Base-by-base conservation (phyloP, 2,113 vertebrate species). In the Sardina pilchardus region DNA sequence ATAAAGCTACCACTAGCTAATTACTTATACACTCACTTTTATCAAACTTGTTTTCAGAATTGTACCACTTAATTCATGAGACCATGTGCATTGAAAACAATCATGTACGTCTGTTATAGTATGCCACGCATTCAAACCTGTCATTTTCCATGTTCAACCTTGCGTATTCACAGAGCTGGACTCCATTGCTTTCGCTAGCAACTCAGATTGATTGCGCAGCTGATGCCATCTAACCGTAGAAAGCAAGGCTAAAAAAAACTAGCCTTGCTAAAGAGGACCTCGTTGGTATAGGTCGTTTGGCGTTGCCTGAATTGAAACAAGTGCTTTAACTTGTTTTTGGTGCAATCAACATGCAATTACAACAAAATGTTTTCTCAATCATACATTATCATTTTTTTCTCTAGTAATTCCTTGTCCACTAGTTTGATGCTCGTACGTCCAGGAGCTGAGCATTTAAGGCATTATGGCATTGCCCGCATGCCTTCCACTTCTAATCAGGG, bases 111-210 rank as follows among this genome's bases (percentile, higher is more conserved):
- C 10, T 17, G 14, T 36, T 39, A 39, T 36, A 17, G 14, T 78
- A 78, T 78, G 12, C 30, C 21, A 59, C 53, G 21, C 43, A 63
- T 39, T 81, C 84, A 48, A 30, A 90, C 89, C 88, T 87, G 85
- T 67, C 88, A 90, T 88, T 83, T 78, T 90, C 63, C 30, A 78
- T 36, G 78, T 82, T 84, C 80, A 87, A 67, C 6, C 81, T 24
- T 36, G 24, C n/a, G 43, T 42, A 4, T 34, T 44, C 26, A 17
- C 86, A 53, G 84, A 50, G 44, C 71, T 17, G 4, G 71, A 82
- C 83, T 75, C 85, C 82, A 83, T 85, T 85, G 5, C 43, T 59
- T 39, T 59, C 53, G 36, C 59, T 56, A n/a, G 34, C 12, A 24
- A 45, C 71, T 78, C 24, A 19, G 19, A 17, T 17, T 43, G 85